Base-by-base conservation (phyloP, 2,888 invertebrate genomes). In the Ennomos fuscantarius region DNA sequence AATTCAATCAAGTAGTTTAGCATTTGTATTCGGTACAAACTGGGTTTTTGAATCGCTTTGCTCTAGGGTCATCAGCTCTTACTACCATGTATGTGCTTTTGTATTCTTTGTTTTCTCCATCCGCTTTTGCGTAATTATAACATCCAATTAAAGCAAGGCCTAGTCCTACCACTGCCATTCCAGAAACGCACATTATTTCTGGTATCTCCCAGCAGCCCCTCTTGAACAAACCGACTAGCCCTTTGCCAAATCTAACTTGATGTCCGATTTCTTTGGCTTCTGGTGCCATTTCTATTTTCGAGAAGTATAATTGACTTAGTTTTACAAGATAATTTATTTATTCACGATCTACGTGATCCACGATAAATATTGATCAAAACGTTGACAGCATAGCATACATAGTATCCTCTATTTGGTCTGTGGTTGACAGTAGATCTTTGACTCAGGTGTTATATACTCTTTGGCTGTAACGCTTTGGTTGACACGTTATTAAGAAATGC, bases 161-260 rank as follows among this genome's bases (percentile, higher is more conserved):
- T 1, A 94, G 31, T 11, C 96, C 96, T 32, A 94, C 45, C 0
- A 95, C 0, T 0, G 87, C 95, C 70, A 95, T 67, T 8, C 86
- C 85, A 0, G 93, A 77, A 40, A 94, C 87, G 42, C 91, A 94
- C 75, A 96, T 91, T 43, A 96, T 83, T 76, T 96, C 96, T 5
- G 96, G 96, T 68, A 95, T 94, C 78, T 95, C 94, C 87, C 95
- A 93, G 93, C 95, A 88, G n/a, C 74, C 90, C 68, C 70, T 79
- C 55, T 74, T 79, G 12, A 89, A 76, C 31, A 82, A 68, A 11
- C 83, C 88, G 1, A 68, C 15, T 2, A 85, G 35, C 1, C 76
- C 74, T 9, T 83, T 87, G 0, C 65, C 59, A 62, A 88, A 89
- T 48, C 58, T 70, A 1, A 87, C 66, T 62, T 74, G 73, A 66